These are phyloP conservation scores for Drosophila pseudotalamancana DNA, from an alignment of 2,888 invertebrate genomes.

Conservation along the genomic window DNA sequence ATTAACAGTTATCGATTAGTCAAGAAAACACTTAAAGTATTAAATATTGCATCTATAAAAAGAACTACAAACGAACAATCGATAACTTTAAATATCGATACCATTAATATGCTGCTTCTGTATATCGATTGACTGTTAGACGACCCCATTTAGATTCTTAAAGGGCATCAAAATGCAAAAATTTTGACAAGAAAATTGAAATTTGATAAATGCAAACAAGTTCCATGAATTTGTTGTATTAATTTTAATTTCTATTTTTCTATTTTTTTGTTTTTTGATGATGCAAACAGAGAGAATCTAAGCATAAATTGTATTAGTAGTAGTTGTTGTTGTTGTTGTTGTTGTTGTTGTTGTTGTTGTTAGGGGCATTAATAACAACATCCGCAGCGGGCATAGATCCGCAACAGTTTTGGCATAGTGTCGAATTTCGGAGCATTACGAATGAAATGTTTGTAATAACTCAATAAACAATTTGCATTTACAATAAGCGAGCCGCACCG, in stretches of 20 bases:
- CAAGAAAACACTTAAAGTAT: no score
- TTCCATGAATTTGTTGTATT: slow-evolving; percentile 3
- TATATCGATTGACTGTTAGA: not conserved
- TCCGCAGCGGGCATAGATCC: slow-evolving; percentile 42
- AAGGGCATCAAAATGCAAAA: not conserved
- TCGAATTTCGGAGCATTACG: slow-evolving; percentile 51
- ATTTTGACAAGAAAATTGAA: slow-evolving; percentile 8
- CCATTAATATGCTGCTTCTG: no score
- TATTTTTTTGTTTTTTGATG: no score
- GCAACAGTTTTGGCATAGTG: slow-evolving; percentile 28
- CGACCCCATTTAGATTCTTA: not conserved
- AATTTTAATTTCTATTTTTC: no score
- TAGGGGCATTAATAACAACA: slow-evolving; percentile 35
- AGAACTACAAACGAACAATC: no score
- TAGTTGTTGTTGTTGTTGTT: not conserved
- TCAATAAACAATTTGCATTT: slow-evolving; percentile 64
- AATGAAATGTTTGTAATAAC: slow-evolving; percentile 50
- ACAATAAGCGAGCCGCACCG: slow-evolving; percentile 25
- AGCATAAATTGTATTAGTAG: not conserved
- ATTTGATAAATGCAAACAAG: slow-evolving; percentile 12
- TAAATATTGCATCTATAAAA: no score
- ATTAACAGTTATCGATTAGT: not conserved
- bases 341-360: slow-evolving; percentile 10
- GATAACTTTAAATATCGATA: no score
- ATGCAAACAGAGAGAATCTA: slow-evolving; percentile 23